A percentile compares a stretch with the other conserved stretches of the same genome.
Conservation (phyloP, 1,140 invertebrate species). For the Neodiprion virginianus region DNA sequence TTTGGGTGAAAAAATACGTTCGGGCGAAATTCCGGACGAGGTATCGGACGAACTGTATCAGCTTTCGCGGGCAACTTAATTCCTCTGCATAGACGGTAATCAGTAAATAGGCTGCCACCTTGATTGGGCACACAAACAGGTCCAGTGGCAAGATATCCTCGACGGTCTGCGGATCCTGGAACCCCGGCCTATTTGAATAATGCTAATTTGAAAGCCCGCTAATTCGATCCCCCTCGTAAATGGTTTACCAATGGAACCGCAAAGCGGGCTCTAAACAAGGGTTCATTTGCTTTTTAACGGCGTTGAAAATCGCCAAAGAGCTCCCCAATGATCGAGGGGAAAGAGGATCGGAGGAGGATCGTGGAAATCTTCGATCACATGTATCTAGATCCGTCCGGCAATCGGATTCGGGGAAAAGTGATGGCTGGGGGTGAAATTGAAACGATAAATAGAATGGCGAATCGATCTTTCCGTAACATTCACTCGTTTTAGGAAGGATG, state of each 20-base stretch:
- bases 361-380: no score
- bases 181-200: conserved; percentile 14
- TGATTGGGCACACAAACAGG: neutral
- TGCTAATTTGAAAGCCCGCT: conserved; percentile 18
- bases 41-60: no score
- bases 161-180: neutral
- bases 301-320: no score
- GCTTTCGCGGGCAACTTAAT: no score
- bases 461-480: no score
- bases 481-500: no score
- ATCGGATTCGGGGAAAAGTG: neutral
- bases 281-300: no score
- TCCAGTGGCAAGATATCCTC: neutral
- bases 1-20: no score
- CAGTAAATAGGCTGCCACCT: neutral
- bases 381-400: no score
- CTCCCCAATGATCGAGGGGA: no score
- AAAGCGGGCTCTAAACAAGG: neutral
- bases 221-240: conserved; percentile 13
- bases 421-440: neutral
- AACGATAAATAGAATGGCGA: neutral
- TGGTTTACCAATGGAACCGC: neutral
- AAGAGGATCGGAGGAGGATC: no score
- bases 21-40: no score
- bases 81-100: neutral